phyloP scores from a whole-genome alignment of 2,888 invertebrate species.

The Tetropium fuscum region DNA sequence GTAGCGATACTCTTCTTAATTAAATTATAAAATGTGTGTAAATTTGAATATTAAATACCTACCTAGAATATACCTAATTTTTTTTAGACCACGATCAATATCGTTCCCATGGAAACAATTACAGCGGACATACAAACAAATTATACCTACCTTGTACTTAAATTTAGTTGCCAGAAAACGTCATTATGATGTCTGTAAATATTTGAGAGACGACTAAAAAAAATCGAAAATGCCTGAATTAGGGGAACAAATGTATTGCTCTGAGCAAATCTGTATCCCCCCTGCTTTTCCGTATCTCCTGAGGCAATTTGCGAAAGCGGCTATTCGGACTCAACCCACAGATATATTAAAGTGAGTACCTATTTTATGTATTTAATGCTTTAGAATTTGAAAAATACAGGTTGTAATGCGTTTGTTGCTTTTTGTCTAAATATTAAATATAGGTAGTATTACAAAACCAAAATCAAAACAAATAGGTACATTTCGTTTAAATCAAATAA shows the following conservation, averaged over 20 bases:
- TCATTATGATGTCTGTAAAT: neutral
- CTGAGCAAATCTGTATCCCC: constrained; percentile 86
- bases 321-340: constrained; percentile 89
- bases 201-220: constrained; percentile 42
- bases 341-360: constrained; percentile 75
- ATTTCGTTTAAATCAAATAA: too few species aligned
- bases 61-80: too few species aligned
- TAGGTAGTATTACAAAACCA: too few species aligned
- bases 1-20: too few species aligned
- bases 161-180: neutral
- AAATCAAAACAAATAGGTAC: too few species aligned
- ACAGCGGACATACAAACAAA: constrained; percentile 10
- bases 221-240: constrained; percentile 69
- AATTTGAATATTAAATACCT: too few species aligned
- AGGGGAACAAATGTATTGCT: constrained; percentile 81
- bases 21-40: too few species aligned
- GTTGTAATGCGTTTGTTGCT: too few species aligned
- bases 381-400: too few species aligned
- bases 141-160: neutral
- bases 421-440: too few species aligned
- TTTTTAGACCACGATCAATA: constrained; percentile 2
- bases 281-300: constrained; percentile 85
- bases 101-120: constrained; percentile 3
- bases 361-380: too few species aligned
- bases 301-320: constrained; percentile 91